Conservation (phyloP, 2,797 vertebrate genomes). For the Pseudochromis fuscus region DNA sequence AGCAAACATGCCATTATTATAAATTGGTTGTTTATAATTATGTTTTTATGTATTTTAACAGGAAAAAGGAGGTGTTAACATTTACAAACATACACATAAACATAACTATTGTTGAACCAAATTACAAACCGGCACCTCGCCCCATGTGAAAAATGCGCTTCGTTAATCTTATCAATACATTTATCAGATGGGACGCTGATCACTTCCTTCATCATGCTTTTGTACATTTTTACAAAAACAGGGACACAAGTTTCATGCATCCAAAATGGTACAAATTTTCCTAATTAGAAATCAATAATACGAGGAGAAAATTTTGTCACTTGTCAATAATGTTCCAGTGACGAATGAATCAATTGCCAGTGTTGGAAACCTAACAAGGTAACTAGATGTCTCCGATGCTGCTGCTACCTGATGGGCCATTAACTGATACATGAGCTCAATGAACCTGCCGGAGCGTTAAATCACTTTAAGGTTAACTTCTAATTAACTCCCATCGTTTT, state of each 20-base stretch:
- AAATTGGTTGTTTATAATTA: constrained; percentile 69
- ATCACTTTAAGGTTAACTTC: constrained; percentile 25
- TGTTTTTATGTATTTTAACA: constrained; percentile 75
- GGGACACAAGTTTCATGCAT: constrained; percentile 72
- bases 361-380: constrained; percentile 44
- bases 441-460: constrained; percentile 37
- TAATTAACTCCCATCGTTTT: constrained; percentile 28
- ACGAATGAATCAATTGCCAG: constrained; percentile 38
- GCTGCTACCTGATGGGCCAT: constrained; percentile 40
- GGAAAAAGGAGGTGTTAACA: not conserved
- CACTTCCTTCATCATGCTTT: constrained; percentile 77
- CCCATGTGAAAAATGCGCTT: constrained; percentile 59
- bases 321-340: constrained; percentile 32
- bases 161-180: not conserved
- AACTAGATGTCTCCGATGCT: constrained; percentile 31
- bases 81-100: constrained; percentile 74
- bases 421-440: constrained; percentile 29
- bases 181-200: constrained; percentile 59
- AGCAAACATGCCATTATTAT: constrained; percentile 75
- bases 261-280: constrained; percentile 61
- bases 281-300: constrained; percentile 7
- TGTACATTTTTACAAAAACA: constrained; percentile 70
- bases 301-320: constrained; percentile 24
- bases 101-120: constrained; percentile 72
- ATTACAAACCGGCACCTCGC: constrained; percentile 56